A percentile compares a stretch with the other conserved stretches of the same genome.
Conservation (phyloP, 2,888 invertebrate species). For the Allolobophora icterica region DNA sequence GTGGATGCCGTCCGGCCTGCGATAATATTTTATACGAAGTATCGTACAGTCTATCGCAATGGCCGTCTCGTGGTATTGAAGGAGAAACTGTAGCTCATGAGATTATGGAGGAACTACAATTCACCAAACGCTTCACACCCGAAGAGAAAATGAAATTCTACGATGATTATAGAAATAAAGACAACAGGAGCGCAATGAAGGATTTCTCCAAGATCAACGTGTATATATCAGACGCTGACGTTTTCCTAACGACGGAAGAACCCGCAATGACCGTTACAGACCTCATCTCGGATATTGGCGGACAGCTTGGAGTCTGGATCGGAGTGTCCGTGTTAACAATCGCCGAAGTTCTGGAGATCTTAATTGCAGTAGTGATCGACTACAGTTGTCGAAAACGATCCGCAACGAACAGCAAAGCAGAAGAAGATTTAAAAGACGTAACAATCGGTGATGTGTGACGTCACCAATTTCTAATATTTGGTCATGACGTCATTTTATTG, state of each 20-base stretch:
- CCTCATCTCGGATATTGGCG: conserved; percentile 50
- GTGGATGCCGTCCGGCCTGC: conserved; percentile 50
- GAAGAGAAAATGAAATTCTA: conserved; percentile 34
- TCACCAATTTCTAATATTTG: too few species aligned
- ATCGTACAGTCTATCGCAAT: conserved; percentile 49
- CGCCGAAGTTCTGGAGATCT: conserved; percentile 14
- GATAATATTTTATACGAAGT: conserved; percentile 48
- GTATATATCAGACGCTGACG: conserved; percentile 49
- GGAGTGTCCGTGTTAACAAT: conserved; percentile 37
- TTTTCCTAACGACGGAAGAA: conserved; percentile 50
- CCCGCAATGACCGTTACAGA: conserved; percentile 50
- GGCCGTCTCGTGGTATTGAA: conserved; percentile 38
- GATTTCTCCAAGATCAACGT: conserved; percentile 44
- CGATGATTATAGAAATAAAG: neutral
- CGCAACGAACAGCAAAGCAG: neutral
- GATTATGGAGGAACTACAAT: neutral
- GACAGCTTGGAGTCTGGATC: conserved; percentile 51
- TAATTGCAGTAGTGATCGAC: neutral
- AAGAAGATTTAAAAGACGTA: neutral
- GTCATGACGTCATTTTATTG: neutral
- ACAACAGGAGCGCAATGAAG: neutral
- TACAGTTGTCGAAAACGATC: neutral
- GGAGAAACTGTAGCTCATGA: neutral
- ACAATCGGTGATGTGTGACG: neutral
- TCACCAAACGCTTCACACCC: conserved; percentile 18